A percentile compares a stretch with the other conserved stretches of the same genome.
phyloP scores from a whole-genome alignment of 2,113 vertebrate genomes.

The rat (Rattus norvegicus) region DNA sequence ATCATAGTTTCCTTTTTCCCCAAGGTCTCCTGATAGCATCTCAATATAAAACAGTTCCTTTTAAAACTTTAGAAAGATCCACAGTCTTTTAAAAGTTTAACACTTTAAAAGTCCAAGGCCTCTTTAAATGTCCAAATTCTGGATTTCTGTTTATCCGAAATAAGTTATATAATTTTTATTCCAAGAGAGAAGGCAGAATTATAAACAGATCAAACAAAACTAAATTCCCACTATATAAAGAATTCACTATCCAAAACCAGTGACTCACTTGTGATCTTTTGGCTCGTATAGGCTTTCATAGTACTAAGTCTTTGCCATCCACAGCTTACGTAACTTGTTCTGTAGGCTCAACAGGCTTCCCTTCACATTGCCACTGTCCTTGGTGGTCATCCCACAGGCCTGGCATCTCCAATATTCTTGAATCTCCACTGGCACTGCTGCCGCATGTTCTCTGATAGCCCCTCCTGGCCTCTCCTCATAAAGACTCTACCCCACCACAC shows the following conservation, averaged over 20 bases:
- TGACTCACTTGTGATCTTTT: background rate
- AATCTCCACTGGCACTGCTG: background rate
- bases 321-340: background rate
- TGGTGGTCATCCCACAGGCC: background rate
- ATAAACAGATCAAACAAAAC: background rate
- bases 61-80: background rate
- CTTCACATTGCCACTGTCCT: background rate
- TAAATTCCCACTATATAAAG: background rate
- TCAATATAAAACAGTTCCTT: background rate
- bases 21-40: background rate
- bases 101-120: background rate
- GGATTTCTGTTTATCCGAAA: background rate
- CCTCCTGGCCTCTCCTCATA: background rate
- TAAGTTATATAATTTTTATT: background rate
- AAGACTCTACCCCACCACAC: background rate
- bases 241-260: background rate
- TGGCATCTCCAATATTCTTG: background rate
- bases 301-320: background rate
- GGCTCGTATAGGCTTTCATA: background rate
- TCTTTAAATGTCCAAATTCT: background rate
- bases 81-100: background rate
- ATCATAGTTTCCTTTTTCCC: background rate
- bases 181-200: background rate
- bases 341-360: background rate
- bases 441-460: background rate